These are phyloP conservation scores for Episyrphus balteatus DNA, from an alignment of 1,140 invertebrate species.

Conservation along the genomic window DNA sequence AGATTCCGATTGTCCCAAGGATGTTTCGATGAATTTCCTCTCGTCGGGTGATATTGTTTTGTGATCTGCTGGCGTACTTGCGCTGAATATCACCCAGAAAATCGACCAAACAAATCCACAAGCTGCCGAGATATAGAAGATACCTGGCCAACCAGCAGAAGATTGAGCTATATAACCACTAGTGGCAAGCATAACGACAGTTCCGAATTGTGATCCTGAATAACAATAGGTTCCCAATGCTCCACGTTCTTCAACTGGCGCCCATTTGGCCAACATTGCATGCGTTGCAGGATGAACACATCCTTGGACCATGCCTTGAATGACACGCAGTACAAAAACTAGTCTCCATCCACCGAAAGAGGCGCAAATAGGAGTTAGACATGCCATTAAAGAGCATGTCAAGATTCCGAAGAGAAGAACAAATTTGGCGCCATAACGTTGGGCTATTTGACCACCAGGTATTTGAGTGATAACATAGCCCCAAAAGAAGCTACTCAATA, in stretches of 20 bases:
- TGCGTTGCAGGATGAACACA: slow-evolving; percentile 64
- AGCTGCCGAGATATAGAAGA: slow-evolving; percentile 62
- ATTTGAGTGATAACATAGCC: slow-evolving; percentile 40
- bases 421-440: slow-evolving; percentile 46
- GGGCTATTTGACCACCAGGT: slow-evolving; percentile 51
- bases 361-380: slow-evolving; percentile 29
- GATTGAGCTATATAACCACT: slow-evolving; percentile 48
- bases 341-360: slow-evolving; percentile 43
- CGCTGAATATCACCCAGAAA: slow-evolving; percentile 47
- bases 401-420: background rate
- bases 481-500: slow-evolving; percentile 51
- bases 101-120: slow-evolving; percentile 45
- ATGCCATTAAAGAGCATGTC: slow-evolving; percentile 27
- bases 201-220: slow-evolving; percentile 54
- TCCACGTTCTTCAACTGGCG: slow-evolving; percentile 42
- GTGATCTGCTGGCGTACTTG: slow-evolving; percentile 46
- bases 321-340: slow-evolving; percentile 42
- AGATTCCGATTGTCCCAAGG: background rate
- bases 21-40: slow-evolving; percentile 44
- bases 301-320: slow-evolving; percentile 64
- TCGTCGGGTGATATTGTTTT: slow-evolving; percentile 45
- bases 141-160: slow-evolving; percentile 53
- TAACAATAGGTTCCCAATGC: slow-evolving; percentile 43
- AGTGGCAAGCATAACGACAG: slow-evolving; percentile 49
- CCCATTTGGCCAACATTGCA: slow-evolving; percentile 65